A percentile compares a stretch with the other conserved stretches of the same genome.
phyloP scores from a whole-genome alignment of 2,797 vertebrate species.

The Sorex maritimensis region DNA sequence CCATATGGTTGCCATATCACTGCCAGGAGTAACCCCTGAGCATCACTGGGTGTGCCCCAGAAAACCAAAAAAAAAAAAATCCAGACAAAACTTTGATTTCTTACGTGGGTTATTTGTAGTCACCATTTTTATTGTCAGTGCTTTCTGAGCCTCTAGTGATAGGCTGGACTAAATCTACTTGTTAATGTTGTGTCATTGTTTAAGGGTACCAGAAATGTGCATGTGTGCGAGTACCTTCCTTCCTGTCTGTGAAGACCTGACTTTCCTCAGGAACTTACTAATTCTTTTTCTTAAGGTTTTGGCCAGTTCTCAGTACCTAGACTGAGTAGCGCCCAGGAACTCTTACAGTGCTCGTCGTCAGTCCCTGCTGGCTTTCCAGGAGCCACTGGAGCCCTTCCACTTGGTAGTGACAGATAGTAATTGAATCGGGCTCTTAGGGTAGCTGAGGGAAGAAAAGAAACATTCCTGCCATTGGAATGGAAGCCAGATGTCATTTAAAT shows the following conservation, averaged over 20 bases:
- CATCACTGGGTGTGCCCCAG: no score
- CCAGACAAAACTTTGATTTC: no score
- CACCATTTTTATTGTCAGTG: no score
- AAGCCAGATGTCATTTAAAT: neutral
- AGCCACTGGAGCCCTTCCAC: neutral
- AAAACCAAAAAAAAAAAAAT: no score
- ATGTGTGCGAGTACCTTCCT: neutral
- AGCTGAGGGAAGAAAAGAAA: neutral
- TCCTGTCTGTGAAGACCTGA: neutral
- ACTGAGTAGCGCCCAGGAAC: neutral
- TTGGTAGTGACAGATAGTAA: neutral
- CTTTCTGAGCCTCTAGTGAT: neutral
- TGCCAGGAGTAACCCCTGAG: no score
- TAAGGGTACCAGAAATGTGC: neutral
- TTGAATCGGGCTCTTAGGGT: neutral
- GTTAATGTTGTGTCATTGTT: neutral
- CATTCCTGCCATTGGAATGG: neutral
- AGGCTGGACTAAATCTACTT: neutral
- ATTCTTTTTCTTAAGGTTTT: neutral
- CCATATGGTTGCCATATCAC: no score
- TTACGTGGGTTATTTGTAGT: no score
- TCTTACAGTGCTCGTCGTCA: neutral
- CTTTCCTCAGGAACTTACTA: conserved; percentile 24
- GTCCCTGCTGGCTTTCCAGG: neutral
- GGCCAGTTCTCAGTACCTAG: neutral